Percentiles rank a stretch among this genome's conserved stretches.
phyloP scores from a whole-genome alignment of 2,888 invertebrate genomes.

The Deroplatys truncata region DNA sequence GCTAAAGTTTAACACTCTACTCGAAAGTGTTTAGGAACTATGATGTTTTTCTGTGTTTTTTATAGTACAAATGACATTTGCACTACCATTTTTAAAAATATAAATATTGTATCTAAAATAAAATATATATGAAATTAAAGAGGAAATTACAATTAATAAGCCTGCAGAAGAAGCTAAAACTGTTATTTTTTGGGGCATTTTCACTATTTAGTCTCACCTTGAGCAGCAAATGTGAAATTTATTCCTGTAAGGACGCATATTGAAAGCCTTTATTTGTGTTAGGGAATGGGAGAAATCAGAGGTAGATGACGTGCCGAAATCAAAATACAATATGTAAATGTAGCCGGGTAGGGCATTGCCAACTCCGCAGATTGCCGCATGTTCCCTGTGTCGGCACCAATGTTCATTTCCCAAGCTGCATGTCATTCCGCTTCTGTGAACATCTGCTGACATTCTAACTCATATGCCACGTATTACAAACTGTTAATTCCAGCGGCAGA shows the following conservation, averaged over 20 bases:
- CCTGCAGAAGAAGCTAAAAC: too few species aligned
- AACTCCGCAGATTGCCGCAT: background rate
- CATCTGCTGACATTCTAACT: background rate
- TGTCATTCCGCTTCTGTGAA: background rate
- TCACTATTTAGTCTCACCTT: too few species aligned
- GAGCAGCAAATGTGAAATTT: background rate
- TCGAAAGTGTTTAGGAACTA: too few species aligned
- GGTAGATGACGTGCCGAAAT: background rate
- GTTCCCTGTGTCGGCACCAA: too few species aligned
- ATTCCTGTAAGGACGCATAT: background rate
- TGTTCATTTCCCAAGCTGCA: background rate
- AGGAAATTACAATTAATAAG: too few species aligned
- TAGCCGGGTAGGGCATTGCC: background rate
- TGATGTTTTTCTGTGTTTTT: too few species aligned
- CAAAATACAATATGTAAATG: background rate
- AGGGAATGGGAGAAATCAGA: background rate
- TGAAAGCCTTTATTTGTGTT: background rate
- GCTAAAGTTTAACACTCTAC: too few species aligned
- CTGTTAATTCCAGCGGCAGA: background rate
- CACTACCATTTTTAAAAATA: too few species aligned
- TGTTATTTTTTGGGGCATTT: too few species aligned
- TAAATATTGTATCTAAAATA: too few species aligned
- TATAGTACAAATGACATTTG: too few species aligned
- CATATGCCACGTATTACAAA: background rate
- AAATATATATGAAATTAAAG: too few species aligned